These are phyloP conservation scores for Lagodon rhomboides DNA, from an alignment of 2,797 vertebrate genomes.

Conservation along the genomic window DNA sequence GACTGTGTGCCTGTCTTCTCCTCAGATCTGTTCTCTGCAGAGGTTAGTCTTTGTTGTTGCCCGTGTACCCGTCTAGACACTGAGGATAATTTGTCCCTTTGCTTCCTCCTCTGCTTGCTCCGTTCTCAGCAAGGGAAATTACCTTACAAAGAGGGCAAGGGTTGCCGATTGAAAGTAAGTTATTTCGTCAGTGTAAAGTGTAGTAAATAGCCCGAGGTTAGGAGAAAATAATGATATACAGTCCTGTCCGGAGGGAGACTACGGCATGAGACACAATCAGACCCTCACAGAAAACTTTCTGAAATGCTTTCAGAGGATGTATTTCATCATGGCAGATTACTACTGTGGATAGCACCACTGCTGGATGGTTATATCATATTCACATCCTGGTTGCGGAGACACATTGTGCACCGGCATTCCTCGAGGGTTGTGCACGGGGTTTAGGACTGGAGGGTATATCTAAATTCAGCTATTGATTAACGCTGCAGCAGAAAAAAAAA, in stretches of 20 bases:
- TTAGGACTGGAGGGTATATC: conserved; percentile 71
- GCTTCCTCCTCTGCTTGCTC: conserved; percentile 71
- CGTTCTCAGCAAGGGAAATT: conserved; percentile 78
- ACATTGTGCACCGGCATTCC: conserved; percentile 53
- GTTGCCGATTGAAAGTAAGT: conserved; percentile 80
- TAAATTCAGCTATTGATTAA: conserved; percentile 83
- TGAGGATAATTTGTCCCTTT: conserved; percentile 78
- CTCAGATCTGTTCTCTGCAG: conserved; percentile 69
- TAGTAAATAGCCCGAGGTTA: conserved; percentile 84
- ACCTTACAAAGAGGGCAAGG: conserved; percentile 76
- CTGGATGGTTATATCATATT: conserved; percentile 72
- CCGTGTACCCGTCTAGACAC: conserved; percentile 75
- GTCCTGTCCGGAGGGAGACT: conserved; percentile 74
- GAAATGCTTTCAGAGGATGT: conserved; percentile 78
- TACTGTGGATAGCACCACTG: conserved; percentile 57
- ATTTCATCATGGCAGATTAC: conserved; percentile 78
- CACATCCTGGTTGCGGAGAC: conserved; percentile 51
- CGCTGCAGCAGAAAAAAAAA: conserved; percentile 48
- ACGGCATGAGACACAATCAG: conserved; percentile 77
- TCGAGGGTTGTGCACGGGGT: conserved; percentile 47
- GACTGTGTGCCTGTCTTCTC: conserved; percentile 60
- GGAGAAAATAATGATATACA: conserved; percentile 80
- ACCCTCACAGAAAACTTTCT: conserved; percentile 70
- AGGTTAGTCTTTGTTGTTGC: conserved; percentile 76
- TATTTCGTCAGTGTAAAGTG: conserved; percentile 82